These are phyloP conservation scores for Eupithecia exiguata DNA, from an alignment of 2,888 invertebrate species.

Conservation along the genomic window DNA sequence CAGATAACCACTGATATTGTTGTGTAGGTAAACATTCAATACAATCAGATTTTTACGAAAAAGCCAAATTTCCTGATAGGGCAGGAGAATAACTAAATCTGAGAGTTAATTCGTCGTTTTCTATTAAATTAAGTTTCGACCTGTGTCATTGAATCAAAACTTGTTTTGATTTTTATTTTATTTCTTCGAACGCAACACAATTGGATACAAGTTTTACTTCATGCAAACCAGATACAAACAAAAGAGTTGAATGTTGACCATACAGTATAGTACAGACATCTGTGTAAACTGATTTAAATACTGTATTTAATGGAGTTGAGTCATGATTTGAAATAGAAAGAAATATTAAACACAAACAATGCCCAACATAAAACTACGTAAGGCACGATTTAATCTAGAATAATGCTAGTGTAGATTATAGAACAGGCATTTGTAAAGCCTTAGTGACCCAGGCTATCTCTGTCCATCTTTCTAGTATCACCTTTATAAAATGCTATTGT, in stretches of 20 bases:
- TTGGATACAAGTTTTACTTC: neutral
- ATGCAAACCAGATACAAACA: neutral
- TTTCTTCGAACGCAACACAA: neutral
- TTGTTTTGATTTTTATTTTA: neutral
- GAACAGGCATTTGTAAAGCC: neutral
- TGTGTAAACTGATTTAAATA: slow-evolving; percentile 16
- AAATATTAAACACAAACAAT: neutral
- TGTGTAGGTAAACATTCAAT: slow-evolving; percentile 13
- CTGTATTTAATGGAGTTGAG: slow-evolving; percentile 1
- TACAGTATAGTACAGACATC: slow-evolving; percentile 5
- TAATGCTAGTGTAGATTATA: neutral
- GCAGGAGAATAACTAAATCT: neutral
- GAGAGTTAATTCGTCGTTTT: neutral
- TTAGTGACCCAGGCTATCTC: neutral
- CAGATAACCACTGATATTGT: slow-evolving; percentile 19
- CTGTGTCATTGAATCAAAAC: neutral
- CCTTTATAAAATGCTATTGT: neutral
- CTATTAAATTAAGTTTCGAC: neutral
- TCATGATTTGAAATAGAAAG: slow-evolving; percentile 9
- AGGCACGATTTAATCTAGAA: neutral
- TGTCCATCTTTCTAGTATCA: neutral
- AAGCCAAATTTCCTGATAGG: neutral
- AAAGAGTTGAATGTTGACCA: slow-evolving; percentile 7
- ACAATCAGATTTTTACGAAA: neutral
- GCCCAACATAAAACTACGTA: neutral